Evolutionary conservation across 2,888 invertebrate species (phyloP).

Genomic region (Lottia gigantea): DNA sequence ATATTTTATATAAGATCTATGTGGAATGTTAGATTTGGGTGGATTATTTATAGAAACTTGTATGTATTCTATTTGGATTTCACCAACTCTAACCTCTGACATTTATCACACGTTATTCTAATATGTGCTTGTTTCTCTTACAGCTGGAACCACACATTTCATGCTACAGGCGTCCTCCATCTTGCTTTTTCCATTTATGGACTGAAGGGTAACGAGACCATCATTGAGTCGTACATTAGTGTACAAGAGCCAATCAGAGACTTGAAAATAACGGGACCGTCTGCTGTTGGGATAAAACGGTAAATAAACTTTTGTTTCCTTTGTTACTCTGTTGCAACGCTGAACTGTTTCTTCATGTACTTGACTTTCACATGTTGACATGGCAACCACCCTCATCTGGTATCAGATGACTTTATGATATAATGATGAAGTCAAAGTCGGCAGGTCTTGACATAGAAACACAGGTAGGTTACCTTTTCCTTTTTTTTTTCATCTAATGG

Average conservation of each 20-base stretch:
- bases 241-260: constrained; percentile 50
- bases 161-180: constrained; percentile 35
- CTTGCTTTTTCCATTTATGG: constrained; percentile 34
- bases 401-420: background rate
- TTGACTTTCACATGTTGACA: background rate
- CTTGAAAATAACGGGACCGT: constrained; percentile 44
- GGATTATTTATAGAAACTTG: too few species aligned
- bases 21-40: too few species aligned
- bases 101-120: constrained; percentile 7
- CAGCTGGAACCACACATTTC: constrained; percentile 48
- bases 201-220: constrained; percentile 21
- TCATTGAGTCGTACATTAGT: constrained; percentile 32
- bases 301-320: constrained; percentile 31
- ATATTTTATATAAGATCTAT: too few species aligned
- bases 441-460: background rate
- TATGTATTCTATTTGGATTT: background rate
- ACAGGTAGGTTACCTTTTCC: background rate
- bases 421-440: background rate
- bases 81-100: constrained; percentile 4
- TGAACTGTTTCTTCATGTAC: background rate
- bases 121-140: constrained; percentile 20
- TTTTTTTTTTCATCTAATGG: background rate
- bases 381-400: background rate
- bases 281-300: constrained; percentile 42
- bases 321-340: background rate